A percentile compares a stretch with the other conserved stretches of the same genome.
Conservation (phyloP, 2,888 invertebrate species). For the Noctua janthe region DNA sequence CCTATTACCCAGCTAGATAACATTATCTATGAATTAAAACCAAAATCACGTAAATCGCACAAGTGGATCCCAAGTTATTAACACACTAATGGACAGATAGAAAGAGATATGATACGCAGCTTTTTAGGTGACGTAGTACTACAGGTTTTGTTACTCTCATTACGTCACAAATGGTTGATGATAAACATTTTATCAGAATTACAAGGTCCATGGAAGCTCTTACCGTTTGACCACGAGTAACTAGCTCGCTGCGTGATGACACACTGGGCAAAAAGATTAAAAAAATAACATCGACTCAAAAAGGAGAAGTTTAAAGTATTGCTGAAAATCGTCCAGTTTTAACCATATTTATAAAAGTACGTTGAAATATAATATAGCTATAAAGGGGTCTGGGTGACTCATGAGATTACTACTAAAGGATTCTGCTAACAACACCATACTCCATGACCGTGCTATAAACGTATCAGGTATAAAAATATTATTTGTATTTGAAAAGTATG, state of each 20-base stretch:
- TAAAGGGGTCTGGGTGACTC: no score
- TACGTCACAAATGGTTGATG: not conserved
- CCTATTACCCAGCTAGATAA: slow-evolving; percentile 9
- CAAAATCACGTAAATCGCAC: slow-evolving; percentile 33
- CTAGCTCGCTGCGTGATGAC: not conserved
- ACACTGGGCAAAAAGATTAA: not conserved
- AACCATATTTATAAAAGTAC: not conserved
- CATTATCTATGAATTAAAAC: slow-evolving; percentile 37
- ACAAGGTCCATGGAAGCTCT: not conserved
- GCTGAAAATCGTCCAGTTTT: not conserved
- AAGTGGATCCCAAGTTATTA: slow-evolving; percentile 3
- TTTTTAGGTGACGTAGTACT: not conserved
- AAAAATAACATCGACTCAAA: not conserved
- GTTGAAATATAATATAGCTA: no score
- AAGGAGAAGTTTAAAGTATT: not conserved
- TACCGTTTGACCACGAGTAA: not conserved
- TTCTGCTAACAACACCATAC: no score
- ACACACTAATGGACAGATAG: slow-evolving; percentile 38
- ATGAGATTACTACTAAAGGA: no score
- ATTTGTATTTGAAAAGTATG: no score
- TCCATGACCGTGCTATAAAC: no score
- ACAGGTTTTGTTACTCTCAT: not conserved
- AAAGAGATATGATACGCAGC: not conserved
- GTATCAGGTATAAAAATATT: no score
- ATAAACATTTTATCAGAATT: not conserved